Base-by-base conservation (phyloP, 37 sponge, comb jelly and placozoan species). In the Geodia barretti region DNA sequence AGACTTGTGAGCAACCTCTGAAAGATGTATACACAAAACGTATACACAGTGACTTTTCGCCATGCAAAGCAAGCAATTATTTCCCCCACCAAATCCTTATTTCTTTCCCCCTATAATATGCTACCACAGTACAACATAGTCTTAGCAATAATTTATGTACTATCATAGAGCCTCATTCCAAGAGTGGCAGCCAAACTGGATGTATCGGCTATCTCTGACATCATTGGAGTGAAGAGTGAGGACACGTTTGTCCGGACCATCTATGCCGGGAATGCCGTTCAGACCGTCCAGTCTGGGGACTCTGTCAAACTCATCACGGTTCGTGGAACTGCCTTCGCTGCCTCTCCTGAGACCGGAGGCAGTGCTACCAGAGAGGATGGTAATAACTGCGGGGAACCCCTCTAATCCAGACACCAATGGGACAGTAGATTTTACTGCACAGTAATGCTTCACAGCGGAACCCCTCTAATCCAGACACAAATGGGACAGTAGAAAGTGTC, bases 161-260 rank as follows among this genome's bases (percentile, higher is more conserved):
- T n/a, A n/a, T n/a, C 34, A 1, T 75, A 98, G 98, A 92, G 77
- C 72, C 69, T 97, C 3, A 62, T 99, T 25, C 99, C 99, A 20
- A 68, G 97, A 30, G 74, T 99, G 26, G 99, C 97, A 41, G 97
- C 94, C 41, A 94, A 87, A 62, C 80, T 99, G 69, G 91, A 96
- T 76, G 95, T 97, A 20, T 89, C 95, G 38, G 87, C 97, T 3
- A 92, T 99, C 21, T 99, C 99, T 25, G 99, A 99, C 62, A 86
- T 99, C 35, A 95, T 84, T 41, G 97, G 86, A 1, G 73, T 99
- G 34, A 87, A 86, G 36, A 58, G 82, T 32, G 95, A 91, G 64
- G 89, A 97, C 76, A 92, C 95, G 3, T 98, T 96, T 85, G 85
- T 94, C 1, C 72, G 97, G 36, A 92, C 93, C 37, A 92, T 97